Evolutionary conservation across 1,140 invertebrate species (phyloP), one percentile per base, ranked within the genome.

Genomic region (Latrodectus geometricus): DNA sequence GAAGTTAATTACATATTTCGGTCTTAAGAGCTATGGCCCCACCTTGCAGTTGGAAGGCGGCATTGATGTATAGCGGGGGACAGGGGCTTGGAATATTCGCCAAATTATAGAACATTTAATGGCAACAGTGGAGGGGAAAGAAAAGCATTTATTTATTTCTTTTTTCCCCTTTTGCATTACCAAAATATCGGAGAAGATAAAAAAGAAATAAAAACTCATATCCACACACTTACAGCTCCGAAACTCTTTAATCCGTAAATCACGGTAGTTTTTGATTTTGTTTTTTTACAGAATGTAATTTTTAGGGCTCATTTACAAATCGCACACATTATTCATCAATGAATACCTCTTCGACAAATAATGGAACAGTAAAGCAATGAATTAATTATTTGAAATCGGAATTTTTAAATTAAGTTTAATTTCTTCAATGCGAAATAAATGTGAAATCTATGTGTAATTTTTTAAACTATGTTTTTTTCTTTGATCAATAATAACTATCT

Each of bases 1-100:
- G 82, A 84, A 84, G 82, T 84, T 84, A 84, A 84, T 84, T 84
- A 84, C 82, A 84, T 76, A 76, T 75, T 84, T 76, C 82, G 73
- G 54, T 17, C 82, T 73, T 83, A 65, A 83, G 80, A 83, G 80
- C 80, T 68, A 20, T 70, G 15, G 73, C 82, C 82, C 82, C 82
- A 84, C 82, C 82, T 84, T 69, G 52, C 15, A 69, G 2, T 20
- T 14, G 52, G 50, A 50, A 61, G 74, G 74, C 50, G 74, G 80
- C 52, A 48, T 23, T 74, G 70, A 74, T 74, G n/a, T 61, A 74
- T 65, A 15, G 70, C 35, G 70, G 65, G 69, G 77, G 65, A 50
- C 49, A 35, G 61, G 61, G 65, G 54, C 54, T 61, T 61, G 3
- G 8, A 61, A 61, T 61, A 61, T 61, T 23, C 15, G 12, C 8